Conservation (phyloP, 2,797 vertebrate genomes). For the Halcyon leucocephala region DNA sequence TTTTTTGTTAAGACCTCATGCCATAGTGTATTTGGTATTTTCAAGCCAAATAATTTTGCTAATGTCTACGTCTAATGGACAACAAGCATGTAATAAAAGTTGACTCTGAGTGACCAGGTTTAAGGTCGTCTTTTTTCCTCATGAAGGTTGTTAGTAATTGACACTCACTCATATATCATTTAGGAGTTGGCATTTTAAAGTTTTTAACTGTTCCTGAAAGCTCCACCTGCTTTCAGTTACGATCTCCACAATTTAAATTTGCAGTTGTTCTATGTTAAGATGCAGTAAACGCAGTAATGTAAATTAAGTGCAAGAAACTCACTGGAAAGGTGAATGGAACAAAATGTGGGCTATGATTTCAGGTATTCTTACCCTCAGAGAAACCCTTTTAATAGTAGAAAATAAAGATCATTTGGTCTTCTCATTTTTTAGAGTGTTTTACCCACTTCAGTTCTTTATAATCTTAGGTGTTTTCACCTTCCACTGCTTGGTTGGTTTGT, state of each 20-base stretch:
- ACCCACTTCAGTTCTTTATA: background rate
- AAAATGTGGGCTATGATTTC: background rate
- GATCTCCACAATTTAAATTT: background rate
- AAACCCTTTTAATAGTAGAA: background rate
- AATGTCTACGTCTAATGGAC: background rate
- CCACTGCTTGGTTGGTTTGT: background rate
- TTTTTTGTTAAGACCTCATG: background rate
- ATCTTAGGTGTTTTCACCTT: background rate
- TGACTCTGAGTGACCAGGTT: background rate
- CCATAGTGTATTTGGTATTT: background rate
- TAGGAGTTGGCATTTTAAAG: background rate
- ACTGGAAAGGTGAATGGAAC: background rate
- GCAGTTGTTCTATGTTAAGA: background rate
- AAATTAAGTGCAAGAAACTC: background rate
- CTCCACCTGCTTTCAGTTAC: background rate
- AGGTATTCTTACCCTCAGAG: background rate
- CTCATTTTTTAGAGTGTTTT: background rate
- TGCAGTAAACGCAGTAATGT: background rate
- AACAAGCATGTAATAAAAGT: background rate
- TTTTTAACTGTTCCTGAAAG: background rate
- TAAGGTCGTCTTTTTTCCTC: background rate
- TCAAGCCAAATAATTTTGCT: background rate
- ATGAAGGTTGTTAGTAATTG: background rate
- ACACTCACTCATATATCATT: background rate
- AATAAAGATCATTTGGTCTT: accelerated